Evolutionary conservation across 1,140 invertebrate genomes (phyloP).

Genomic region (Trichoplusia ni): DNA sequence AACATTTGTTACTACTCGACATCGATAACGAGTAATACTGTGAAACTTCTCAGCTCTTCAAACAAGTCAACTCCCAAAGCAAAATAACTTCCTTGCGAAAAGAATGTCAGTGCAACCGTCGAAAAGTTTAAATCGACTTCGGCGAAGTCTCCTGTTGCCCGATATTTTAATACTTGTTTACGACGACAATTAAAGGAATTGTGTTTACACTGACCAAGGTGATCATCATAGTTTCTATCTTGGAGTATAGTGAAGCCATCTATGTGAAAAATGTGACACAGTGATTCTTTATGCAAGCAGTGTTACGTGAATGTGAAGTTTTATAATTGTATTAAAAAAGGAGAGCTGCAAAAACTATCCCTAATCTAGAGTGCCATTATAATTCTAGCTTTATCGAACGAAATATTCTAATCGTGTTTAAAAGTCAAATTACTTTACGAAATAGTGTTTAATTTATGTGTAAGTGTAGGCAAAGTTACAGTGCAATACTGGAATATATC

Average conservation of each 20-base stretch:
- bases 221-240: constrained; percentile 21
- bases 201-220: constrained; percentile 32
- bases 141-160: constrained; percentile 62
- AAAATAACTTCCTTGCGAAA: constrained; percentile 37
- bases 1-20: constrained; percentile 21
- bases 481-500: constrained; percentile 66
- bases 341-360: constrained; percentile 22
- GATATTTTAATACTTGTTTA: constrained; percentile 76
- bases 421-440: constrained; percentile 58
- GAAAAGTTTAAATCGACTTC: constrained; percentile 69
- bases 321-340: constrained; percentile 31
- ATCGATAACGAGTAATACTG: constrained; percentile 10
- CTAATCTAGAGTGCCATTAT: constrained; percentile 66
- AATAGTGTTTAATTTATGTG: constrained; percentile 32
- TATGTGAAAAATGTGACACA: constrained; percentile 51
- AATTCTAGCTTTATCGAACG: constrained; percentile 55
- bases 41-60: neutral
- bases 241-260: constrained; percentile 43
- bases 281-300: constrained; percentile 36
- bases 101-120: constrained; percentile 74
- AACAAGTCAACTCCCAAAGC: neutral
- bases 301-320: constrained; percentile 36
- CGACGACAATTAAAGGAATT: constrained; percentile 63
- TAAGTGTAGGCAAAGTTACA: constrained; percentile 38
- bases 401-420: constrained; percentile 64